A percentile compares a stretch with the other conserved stretches of the same genome.
Conservation (phyloP, 1,140 invertebrate species). For the Camponotus pennsylvanicus region DNA sequence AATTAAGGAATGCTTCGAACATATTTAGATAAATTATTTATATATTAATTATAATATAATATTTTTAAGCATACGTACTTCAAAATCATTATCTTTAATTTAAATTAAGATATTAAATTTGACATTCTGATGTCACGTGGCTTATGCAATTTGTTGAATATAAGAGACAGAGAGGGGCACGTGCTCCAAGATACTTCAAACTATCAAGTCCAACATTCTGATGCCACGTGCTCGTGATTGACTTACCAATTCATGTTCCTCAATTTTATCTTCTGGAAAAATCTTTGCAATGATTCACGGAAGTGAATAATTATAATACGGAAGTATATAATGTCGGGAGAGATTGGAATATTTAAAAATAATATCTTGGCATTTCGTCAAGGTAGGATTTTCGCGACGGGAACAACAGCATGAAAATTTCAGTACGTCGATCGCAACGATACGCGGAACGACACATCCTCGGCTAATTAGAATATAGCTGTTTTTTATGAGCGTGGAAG, state of each 20-base stretch:
- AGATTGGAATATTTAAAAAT: neutral
- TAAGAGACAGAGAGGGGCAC: neutral
- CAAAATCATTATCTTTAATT: neutral
- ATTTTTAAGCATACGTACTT: neutral
- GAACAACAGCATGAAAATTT: neutral
- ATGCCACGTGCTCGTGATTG: slow-evolving; percentile 6
- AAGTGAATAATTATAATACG: neutral
- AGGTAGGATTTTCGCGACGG: neutral
- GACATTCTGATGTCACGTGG: neutral
- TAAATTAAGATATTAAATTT: slow-evolving; percentile 13
- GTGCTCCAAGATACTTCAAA: slow-evolving; percentile 2
- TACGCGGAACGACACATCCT: slow-evolving; percentile 77
- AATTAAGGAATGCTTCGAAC: neutral
- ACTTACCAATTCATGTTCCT: neutral
- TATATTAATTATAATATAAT: neutral
- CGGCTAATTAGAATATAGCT: slow-evolving; percentile 86
- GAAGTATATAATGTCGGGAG: neutral
- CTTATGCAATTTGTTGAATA: neutral
- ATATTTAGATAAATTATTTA: slow-evolving; percentile 5
- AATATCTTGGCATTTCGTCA: neutral
- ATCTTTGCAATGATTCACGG: neutral
- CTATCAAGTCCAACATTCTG: slow-evolving; percentile 3
- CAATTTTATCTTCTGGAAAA: slow-evolving; percentile 4
- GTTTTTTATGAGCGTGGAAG: slow-evolving; percentile 87
- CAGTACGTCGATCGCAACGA: slow-evolving; percentile 5